Percentiles rank a stretch among this genome's conserved stretches.
Evolutionary conservation across 2,888 invertebrate genomes (phyloP).

Genomic region (Drosophila hamatofila): DNA sequence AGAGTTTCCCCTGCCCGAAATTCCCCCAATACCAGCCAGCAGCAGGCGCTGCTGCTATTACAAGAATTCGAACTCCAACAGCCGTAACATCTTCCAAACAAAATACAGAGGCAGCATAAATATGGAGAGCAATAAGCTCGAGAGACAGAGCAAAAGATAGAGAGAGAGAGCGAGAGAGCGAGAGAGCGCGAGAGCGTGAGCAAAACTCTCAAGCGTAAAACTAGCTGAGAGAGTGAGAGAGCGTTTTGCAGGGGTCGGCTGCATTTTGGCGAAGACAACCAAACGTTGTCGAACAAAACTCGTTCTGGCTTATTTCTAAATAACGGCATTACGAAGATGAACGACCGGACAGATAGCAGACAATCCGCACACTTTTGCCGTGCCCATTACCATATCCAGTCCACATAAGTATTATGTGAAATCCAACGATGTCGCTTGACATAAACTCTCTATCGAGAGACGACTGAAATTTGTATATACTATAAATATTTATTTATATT

Average conservation of each 20-base stretch:
- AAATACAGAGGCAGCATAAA: neutral
- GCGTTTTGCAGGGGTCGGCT: constrained; percentile 57
- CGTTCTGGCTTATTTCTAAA: constrained; percentile 77
- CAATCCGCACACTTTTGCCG: constrained; percentile 67
- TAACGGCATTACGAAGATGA: constrained; percentile 82
- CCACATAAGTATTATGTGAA: constrained; percentile 40
- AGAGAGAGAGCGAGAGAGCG: constrained; percentile 2
- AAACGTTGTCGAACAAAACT: constrained; percentile 55
- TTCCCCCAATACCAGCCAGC: neutral
- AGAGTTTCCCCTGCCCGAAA: neutral
- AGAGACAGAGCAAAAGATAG: constrained; percentile 9
- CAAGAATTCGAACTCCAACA: constrained; percentile 46
- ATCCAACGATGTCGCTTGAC: constrained; percentile 17
- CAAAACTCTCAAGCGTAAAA: constrained; percentile 15
- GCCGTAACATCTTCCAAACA: constrained; percentile 39
- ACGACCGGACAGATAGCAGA: constrained; percentile 71
- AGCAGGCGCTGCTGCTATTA: constrained; percentile 35
- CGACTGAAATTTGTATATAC: neutral
- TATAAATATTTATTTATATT: neutral
- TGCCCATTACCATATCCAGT: constrained; percentile 60
- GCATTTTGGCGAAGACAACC: constrained; percentile 74
- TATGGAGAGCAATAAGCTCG: neutral
- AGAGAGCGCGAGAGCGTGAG: constrained; percentile 6
- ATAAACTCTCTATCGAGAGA: constrained; percentile 6
- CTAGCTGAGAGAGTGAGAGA: constrained; percentile 39